Evolutionary conservation across 2,888 invertebrate species (phyloP).

Genomic region (Drosophila anomalata): DNA sequence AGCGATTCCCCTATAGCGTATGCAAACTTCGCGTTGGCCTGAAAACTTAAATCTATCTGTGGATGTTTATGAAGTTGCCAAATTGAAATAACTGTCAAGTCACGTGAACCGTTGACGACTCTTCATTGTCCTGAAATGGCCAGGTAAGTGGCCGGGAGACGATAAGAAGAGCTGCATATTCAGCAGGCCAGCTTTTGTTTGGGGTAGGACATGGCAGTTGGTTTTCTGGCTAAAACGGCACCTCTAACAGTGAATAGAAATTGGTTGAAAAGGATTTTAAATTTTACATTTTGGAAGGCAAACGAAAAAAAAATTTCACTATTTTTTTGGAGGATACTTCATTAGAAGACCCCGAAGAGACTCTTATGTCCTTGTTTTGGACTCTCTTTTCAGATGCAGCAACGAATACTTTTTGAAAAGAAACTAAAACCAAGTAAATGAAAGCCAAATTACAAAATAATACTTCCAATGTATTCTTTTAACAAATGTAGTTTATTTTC

Average conservation of each 20-base stretch:
- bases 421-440: not conserved
- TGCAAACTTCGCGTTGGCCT: slow-evolving; percentile 59
- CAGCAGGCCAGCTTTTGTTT: slow-evolving; percentile 29
- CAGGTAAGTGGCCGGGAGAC: slow-evolving; percentile 30
- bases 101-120: slow-evolving; percentile 53
- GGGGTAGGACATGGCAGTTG: slow-evolving; percentile 54
- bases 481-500: not conserved
- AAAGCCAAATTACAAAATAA: not conserved
- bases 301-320: not conserved
- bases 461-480: not conserved
- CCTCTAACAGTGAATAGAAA: slow-evolving; percentile 39
- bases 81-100: slow-evolving; percentile 69
- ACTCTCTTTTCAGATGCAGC: no score
- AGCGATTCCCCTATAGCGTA: slow-evolving; percentile 53
- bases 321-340: no score
- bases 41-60: slow-evolving; percentile 20
- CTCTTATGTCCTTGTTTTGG: no score
- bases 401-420: no score
- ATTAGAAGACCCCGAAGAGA: no score
- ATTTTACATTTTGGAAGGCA: not conserved
- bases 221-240: slow-evolving; percentile 1
- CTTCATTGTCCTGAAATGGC: slow-evolving; percentile 38
- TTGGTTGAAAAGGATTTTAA: not conserved
- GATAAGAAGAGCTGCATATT: slow-evolving; percentile 12
- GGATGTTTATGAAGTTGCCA: slow-evolving; percentile 64